These are phyloP conservation scores for Dorcus parallelipipedus DNA, from an alignment of 2,888 invertebrate species.

Conservation along the genomic window DNA sequence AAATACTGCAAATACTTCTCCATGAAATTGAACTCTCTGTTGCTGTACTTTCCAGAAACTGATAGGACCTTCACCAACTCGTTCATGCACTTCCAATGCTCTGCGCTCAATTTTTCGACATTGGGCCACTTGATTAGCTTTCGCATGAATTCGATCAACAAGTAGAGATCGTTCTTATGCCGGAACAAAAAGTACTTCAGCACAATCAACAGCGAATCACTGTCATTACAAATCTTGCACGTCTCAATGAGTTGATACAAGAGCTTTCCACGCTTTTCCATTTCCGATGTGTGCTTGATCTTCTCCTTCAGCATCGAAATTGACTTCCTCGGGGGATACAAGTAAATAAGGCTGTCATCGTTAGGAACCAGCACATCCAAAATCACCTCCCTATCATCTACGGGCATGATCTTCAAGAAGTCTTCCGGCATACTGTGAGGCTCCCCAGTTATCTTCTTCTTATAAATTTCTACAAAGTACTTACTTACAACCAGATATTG, in stretches of 20 bases:
- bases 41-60: neutral
- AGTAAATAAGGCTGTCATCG: conserved; percentile 1
- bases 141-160: neutral
- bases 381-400: conserved; percentile 3
- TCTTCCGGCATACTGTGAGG: neutral
- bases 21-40: neutral
- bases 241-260: neutral
- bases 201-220: neutral
- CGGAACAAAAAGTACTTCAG: neutral
- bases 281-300: conserved; percentile 3
- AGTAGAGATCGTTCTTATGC: conserved; percentile 7
- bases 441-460: neutral
- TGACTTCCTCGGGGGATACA: neutral
- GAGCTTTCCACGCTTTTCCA: neutral
- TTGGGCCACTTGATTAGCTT: neutral
- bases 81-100: conserved; percentile 3
- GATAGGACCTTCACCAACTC: conserved; percentile 1
- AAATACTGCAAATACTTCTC: neutral
- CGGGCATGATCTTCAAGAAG: conserved; percentile 3
- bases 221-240: neutral
- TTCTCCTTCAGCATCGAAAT: conserved; percentile 6
- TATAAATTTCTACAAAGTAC: conserved; percentile 5
- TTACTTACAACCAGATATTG: neutral
- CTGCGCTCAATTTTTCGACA: neutral
- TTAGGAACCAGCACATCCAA: neutral